phyloP scores from a whole-genome alignment of 2,888 invertebrate species.

The Unio delphinus region DNA sequence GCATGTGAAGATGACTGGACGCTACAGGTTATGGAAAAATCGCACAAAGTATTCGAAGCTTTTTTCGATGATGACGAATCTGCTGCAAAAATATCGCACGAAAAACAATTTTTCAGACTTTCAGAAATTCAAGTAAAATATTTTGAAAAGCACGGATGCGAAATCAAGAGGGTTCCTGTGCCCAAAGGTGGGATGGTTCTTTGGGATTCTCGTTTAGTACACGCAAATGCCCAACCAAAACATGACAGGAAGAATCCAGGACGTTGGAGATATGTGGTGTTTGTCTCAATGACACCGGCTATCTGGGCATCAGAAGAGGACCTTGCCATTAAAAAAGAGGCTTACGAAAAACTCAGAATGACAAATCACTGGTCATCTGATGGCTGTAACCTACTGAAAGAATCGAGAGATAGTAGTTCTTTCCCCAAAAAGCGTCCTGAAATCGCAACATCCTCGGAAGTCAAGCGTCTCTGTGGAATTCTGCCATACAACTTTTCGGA shows the following conservation, averaged over 20 bases:
- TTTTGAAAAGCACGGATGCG: conserved; percentile 35
- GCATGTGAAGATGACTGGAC: conserved; percentile 44
- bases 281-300: conserved; percentile 58
- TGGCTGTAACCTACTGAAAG: conserved; percentile 19
- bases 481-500: conserved; percentile 35
- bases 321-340: conserved; percentile 31
- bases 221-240: conserved; percentile 49
- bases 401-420: conserved; percentile 10
- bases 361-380: conserved; percentile 53
- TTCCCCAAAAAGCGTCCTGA: conserved; percentile 19
- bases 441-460: conserved; percentile 31
- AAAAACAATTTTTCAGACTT: conserved; percentile 30
- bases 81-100: conserved; percentile 9
- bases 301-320: conserved; percentile 48
- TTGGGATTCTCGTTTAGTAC: conserved; percentile 59
- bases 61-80: conserved; percentile 26
- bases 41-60: conserved; percentile 36
- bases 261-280: conserved; percentile 51
- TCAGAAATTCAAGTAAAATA: conserved; percentile 25
- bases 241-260: conserved; percentile 32
- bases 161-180: conserved; percentile 36
- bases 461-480: conserved; percentile 26
- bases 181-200: conserved; percentile 59
- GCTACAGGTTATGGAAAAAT: conserved; percentile 42
- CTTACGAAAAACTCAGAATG: conserved; percentile 35